phyloP scores from a whole-genome alignment of 2,797 vertebrate genomes.

The Amniataba percoides region DNA sequence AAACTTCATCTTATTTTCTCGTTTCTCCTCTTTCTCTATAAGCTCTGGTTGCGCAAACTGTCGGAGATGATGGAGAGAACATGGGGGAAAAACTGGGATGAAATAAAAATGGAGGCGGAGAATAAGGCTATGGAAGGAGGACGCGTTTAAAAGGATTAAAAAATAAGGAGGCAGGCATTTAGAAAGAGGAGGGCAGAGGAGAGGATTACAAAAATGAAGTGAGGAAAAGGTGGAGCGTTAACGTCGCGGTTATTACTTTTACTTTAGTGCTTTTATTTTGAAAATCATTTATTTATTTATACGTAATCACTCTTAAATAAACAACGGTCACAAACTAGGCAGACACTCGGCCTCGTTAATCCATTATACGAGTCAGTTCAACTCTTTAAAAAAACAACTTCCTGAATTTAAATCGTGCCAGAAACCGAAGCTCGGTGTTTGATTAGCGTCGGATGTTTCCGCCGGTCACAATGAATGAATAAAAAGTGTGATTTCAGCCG shows the following conservation, averaged over 20 bases:
- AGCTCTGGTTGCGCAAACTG: background rate
- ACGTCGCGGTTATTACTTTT: background rate
- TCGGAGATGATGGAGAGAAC: background rate
- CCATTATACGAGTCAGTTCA: no score
- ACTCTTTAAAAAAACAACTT: background rate
- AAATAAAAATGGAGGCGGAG: background rate
- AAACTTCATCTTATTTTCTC: background rate
- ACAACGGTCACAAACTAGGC: background rate
- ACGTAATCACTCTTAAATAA: no score
- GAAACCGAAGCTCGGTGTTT: background rate
- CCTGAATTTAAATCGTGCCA: background rate
- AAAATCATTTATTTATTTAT: background rate
- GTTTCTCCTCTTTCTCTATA: background rate
- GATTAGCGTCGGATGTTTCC: background rate
- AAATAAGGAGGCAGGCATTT: background rate
- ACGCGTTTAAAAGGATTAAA: slow-evolving; percentile 12
- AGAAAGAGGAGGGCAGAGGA: background rate
- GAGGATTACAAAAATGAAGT: background rate
- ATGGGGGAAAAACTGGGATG: background rate
- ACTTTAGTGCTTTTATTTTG: slow-evolving; percentile 7
- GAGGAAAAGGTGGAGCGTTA: background rate
- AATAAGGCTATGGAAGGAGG: background rate
- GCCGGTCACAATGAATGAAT: background rate
- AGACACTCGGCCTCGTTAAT: background rate
- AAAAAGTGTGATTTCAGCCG: background rate